A percentile compares a stretch with the other conserved stretches of the same genome.
phyloP scores from a whole-genome alignment of 2,888 invertebrate species.

The Homarus gammarus region DNA sequence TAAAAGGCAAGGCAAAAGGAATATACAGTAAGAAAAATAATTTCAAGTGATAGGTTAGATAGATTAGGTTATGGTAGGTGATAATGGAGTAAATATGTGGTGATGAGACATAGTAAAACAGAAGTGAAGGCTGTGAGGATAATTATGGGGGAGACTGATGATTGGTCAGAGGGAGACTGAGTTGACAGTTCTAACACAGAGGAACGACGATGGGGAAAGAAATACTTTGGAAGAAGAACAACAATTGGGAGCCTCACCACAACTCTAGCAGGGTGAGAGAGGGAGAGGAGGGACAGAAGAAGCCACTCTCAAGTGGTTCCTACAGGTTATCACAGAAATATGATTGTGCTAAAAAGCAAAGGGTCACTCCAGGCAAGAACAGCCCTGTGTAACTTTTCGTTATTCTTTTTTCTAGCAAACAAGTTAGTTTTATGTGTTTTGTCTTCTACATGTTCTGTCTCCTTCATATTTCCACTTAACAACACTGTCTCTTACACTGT shows the following conservation, averaged over 20 bases:
- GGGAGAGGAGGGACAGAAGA: slow-evolving; percentile 60
- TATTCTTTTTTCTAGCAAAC: slow-evolving; percentile 10
- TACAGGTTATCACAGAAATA: slow-evolving; percentile 76
- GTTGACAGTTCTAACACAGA: slow-evolving; percentile 41
- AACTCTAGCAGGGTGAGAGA: slow-evolving; percentile 65
- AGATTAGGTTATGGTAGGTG: too few relatives aligned
- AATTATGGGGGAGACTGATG: not conserved
- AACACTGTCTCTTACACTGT: slow-evolving; percentile 20
- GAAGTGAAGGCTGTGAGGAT: not conserved
- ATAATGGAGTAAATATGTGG: not conserved
- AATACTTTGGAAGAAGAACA: slow-evolving; percentile 46
- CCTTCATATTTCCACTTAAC: slow-evolving; percentile 27
- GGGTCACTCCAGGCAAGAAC: slow-evolving; percentile 71
- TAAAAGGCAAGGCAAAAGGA: not conserved
- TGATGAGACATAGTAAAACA: not conserved
- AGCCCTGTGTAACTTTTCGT: slow-evolving; percentile 61
- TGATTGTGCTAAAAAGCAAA: slow-evolving; percentile 76
- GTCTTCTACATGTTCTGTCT: slow-evolving; percentile 12
- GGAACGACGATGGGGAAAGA: slow-evolving; percentile 35
- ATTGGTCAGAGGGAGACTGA: not conserved
- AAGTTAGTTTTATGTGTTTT: slow-evolving; percentile 15
- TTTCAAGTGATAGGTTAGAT: too few relatives aligned
- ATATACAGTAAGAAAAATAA: not conserved
- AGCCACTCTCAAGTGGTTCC: slow-evolving; percentile 68
- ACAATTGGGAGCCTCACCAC: slow-evolving; percentile 59